A percentile compares a stretch with the other conserved stretches of the same genome.
phyloP scores from a whole-genome alignment of 2,888 invertebrate genomes.

The Coelinius sp. region DNA sequence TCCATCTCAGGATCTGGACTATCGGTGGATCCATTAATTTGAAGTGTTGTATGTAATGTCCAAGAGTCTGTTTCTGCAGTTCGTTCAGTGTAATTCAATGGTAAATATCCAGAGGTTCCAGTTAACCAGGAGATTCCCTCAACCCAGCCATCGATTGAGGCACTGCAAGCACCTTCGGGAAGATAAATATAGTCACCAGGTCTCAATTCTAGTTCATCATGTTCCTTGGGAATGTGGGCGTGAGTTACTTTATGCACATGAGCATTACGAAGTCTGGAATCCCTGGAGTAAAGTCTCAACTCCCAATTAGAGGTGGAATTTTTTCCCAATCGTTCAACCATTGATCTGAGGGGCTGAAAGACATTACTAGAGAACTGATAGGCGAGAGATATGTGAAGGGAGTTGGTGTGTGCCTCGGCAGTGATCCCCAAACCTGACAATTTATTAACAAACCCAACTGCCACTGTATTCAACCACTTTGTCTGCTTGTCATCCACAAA shows the following conservation, averaged over 20 bases:
- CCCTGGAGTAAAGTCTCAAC: constrained; percentile 88
- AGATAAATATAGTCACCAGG: constrained; percentile 91
- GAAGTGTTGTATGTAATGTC: constrained; percentile 85
- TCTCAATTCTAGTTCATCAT: constrained; percentile 87
- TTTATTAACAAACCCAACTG: constrained; percentile 86
- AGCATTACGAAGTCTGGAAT: constrained; percentile 78
- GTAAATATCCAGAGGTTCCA: constrained; percentile 84
- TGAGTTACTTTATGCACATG: constrained; percentile 86
- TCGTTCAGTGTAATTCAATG: constrained; percentile 85
- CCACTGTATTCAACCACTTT: constrained; percentile 83
- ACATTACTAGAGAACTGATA: constrained; percentile 86
- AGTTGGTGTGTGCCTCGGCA: constrained; percentile 86
- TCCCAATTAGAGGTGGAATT: constrained; percentile 82
- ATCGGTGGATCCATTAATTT: constrained; percentile 58
- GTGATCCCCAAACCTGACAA: constrained; percentile 81
- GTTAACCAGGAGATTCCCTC: constrained; percentile 88
- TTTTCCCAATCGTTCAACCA: constrained; percentile 80
- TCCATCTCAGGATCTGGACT: constrained; percentile 48
- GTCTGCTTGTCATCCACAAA: constrained; percentile 89
- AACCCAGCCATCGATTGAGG: constrained; percentile 89
- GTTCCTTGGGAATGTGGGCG: constrained; percentile 81
- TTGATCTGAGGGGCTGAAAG: constrained; percentile 79
- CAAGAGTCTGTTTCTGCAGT: constrained; percentile 93
- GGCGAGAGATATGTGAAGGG: constrained; percentile 89
- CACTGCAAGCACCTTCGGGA: constrained; percentile 80